These are phyloP conservation scores for Vireo griseus DNA, from an alignment of 2,797 vertebrate species.

Conservation along the genomic window DNA sequence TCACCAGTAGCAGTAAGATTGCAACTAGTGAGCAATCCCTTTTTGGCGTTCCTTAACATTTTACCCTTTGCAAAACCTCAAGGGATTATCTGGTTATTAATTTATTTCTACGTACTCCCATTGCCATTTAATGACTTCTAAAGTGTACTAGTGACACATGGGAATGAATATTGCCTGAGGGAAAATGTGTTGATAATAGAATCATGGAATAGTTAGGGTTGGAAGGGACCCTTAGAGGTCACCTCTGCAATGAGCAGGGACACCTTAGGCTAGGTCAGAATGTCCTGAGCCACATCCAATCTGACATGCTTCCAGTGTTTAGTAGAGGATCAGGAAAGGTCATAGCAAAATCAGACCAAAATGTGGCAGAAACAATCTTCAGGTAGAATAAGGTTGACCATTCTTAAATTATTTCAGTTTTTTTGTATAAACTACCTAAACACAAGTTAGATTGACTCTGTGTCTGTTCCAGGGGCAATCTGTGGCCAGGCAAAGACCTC, in stretches of 20 bases:
- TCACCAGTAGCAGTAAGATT: neutral
- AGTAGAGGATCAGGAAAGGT: neutral
- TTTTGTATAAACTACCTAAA: neutral
- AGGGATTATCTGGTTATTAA: neutral
- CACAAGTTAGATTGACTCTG: neutral
- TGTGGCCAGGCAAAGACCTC: neutral
- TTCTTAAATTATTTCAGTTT: fast-evolving
- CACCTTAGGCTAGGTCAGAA: neutral
- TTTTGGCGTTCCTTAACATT: neutral
- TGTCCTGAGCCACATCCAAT: neutral
- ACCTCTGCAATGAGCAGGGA: neutral
- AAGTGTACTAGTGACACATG: neutral
- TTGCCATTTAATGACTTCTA: neutral
- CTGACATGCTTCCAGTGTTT: neutral
- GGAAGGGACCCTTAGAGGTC: neutral
- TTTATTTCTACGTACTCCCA: neutral
- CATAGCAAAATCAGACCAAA: neutral
- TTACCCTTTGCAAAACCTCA: neutral
- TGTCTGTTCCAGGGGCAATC: neutral
- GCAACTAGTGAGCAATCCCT: neutral
- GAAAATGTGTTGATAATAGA: neutral
- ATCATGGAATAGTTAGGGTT: neutral
- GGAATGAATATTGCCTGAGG: neutral
- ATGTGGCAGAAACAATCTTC: neutral
- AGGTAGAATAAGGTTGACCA: neutral